Percentiles rank a stretch among this genome's conserved stretches.
These are phyloP conservation scores for Aptenodytes patagonicus DNA, from an alignment of 2,113 vertebrate species.

Conservation along the genomic window DNA sequence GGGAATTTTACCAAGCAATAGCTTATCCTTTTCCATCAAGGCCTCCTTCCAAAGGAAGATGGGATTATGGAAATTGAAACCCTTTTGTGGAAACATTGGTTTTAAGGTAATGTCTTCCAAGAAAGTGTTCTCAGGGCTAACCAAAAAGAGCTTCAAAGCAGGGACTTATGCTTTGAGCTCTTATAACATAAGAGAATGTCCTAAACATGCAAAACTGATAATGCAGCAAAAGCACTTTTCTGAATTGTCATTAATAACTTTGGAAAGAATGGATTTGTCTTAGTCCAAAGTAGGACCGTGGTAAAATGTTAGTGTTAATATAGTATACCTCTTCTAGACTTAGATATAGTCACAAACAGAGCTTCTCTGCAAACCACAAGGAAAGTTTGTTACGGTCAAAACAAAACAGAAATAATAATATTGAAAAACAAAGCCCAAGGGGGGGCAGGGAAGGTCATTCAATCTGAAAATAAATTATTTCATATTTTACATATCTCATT, in stretches of 20 bases:
- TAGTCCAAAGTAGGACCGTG: background rate
- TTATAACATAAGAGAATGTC: rapidly evolving
- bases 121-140: background rate
- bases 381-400: background rate
- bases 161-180: background rate
- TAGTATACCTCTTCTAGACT: background rate
- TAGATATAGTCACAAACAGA: background rate
- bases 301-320: background rate
- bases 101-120: background rate
- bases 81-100: background rate
- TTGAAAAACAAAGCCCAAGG: rapidly evolving
- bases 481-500: background rate
- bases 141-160: background rate
- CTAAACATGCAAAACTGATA: background rate
- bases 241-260: background rate
- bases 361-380: background rate
- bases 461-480: background rate
- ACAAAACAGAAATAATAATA: background rate
- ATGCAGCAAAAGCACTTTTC: background rate
- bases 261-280: background rate
- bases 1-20: background rate
- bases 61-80: background rate
- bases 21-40: background rate
- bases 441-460: rapidly evolving
- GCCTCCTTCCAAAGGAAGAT: background rate